Conservation (phyloP, 1,140 invertebrate species). For the Geopemphigus sp. region DNA sequence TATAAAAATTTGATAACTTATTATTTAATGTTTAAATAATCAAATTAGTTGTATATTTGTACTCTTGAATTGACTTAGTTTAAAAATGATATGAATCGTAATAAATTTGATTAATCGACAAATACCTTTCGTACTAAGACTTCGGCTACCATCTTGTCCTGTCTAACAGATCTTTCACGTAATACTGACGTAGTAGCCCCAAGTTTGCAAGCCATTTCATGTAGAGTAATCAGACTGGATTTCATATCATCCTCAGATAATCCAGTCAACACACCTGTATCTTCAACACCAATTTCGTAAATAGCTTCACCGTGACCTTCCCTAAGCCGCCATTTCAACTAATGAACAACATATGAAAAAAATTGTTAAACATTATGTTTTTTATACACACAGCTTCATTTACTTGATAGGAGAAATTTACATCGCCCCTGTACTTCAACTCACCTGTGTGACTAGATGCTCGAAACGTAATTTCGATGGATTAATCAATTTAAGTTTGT, state of each 20-base stretch:
- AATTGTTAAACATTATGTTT: too few species aligned
- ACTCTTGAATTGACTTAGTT: neutral
- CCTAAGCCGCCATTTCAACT: conserved; percentile 84
- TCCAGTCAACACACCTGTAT: conserved; percentile 83
- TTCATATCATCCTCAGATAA: conserved; percentile 76
- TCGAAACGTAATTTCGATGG: conserved; percentile 81
- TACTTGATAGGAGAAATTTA: too few species aligned
- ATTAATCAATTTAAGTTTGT: conserved; percentile 85
- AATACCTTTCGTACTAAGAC: conserved; percentile 83
- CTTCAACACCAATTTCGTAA: conserved; percentile 94
- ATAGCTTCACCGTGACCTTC: conserved; percentile 91
- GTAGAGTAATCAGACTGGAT: conserved; percentile 76
- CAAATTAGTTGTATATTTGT: neutral
- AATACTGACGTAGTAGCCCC: conserved; percentile 76
- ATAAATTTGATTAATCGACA: neutral
- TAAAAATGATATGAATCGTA: neutral
- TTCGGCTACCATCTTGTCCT: conserved; percentile 69
- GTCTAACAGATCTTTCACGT: conserved; percentile 60
- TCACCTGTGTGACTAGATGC: conserved; percentile 81
- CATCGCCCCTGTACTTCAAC: too few species aligned
- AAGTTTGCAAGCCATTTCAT: conserved; percentile 80
- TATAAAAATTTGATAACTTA: neutral
- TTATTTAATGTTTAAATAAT: neutral
- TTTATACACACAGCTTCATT: too few species aligned
- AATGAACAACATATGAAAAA: neutral